Evolutionary conservation across 2,113 vertebrate species (phyloP).

Genomic region (Apteryx mantelli): DNA sequence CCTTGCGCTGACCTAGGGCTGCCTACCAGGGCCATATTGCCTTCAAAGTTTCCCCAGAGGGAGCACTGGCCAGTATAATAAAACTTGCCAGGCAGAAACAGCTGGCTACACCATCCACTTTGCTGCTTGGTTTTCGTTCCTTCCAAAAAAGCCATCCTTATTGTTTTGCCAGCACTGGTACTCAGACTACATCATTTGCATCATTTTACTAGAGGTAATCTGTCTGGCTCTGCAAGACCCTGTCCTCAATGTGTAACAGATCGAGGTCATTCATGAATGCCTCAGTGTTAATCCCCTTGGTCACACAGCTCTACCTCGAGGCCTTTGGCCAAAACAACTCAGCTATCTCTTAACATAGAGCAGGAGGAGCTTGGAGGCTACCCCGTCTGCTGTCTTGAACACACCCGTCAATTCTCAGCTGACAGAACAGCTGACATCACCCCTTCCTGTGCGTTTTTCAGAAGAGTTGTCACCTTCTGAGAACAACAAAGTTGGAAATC

Average conservation of each 20-base stretch:
- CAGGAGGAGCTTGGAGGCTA: not conserved
- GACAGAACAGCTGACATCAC: not conserved
- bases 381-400: fast-evolving
- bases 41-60: not conserved
- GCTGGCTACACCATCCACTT: not conserved
- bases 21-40: not conserved
- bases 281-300: not conserved
- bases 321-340: not conserved
- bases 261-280: not conserved
- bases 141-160: not conserved
- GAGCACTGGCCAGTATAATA: not conserved
- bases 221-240: not conserved
- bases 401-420: not conserved
- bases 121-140: not conserved
- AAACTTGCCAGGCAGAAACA: slow-evolving; percentile 13
- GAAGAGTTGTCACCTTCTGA: not conserved
- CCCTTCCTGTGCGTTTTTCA: not conserved
- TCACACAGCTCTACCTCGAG: not conserved
- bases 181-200: not conserved
- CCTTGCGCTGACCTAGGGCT: not conserved
- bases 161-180: not conserved
- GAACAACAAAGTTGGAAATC: not conserved
- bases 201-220: slow-evolving; percentile 2
- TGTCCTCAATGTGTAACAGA: not conserved
- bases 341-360: not conserved